phyloP scores from a whole-genome alignment of 2,797 vertebrate genomes.

The Esox lucius region DNA sequence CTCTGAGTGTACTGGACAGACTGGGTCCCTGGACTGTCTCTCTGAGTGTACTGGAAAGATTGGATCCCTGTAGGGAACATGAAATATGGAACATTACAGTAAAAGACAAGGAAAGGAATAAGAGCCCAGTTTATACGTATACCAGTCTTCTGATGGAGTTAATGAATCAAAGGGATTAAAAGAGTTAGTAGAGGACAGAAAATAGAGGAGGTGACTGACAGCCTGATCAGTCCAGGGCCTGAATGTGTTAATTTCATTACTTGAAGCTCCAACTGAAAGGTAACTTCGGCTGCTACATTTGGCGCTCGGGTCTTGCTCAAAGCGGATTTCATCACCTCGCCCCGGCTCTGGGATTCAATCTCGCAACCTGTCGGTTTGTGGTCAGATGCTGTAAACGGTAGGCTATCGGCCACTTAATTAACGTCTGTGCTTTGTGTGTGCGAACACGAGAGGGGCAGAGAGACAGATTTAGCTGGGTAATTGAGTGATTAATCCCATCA shows the following conservation, averaged over 20 bases:
- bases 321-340: no score
- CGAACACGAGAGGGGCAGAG: conserved; percentile 50
- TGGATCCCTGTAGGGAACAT: neutral
- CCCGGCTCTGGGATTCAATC: no score
- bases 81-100: neutral
- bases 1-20: neutral
- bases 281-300: no score
- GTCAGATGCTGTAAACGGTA: no score
- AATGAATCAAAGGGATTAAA: neutral
- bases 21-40: no score
- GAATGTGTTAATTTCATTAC: neutral
- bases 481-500: conserved; percentile 79
- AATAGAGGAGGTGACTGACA: neutral
- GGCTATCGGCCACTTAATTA: no score
- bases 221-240: no score
- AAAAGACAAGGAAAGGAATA: neutral
- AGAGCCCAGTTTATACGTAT: neutral
- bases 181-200: neutral
- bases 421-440: conserved; percentile 17
- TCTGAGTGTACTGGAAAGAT: no score
- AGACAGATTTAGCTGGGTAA: conserved; percentile 66
- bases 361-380: no score
- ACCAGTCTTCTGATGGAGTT: no score
- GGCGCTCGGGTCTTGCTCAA: no score
- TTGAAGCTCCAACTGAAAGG: no score